Conservation (phyloP, 2,888 invertebrate species). For the Aleiodes alternator region DNA sequence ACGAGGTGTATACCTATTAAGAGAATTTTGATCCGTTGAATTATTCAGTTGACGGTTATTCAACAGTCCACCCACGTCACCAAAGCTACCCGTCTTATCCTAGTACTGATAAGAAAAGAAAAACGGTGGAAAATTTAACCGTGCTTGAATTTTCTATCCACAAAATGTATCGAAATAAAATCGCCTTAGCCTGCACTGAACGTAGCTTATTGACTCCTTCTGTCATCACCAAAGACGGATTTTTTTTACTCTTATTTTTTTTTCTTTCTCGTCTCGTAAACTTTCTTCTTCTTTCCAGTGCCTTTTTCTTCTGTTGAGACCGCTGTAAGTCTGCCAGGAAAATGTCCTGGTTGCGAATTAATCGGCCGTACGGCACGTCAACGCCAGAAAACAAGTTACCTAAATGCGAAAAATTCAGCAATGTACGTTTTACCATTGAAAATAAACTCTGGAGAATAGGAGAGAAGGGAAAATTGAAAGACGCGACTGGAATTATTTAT, state of each 20-base stretch:
- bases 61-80: not conserved
- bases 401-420: conserved; percentile 50
- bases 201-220: not conserved
- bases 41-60: conserved; percentile 55
- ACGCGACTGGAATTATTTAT: conserved; percentile 17
- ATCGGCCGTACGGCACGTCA: conserved; percentile 57
- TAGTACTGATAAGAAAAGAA: not conserved
- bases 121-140: too few species aligned
- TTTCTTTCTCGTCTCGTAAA: conserved; percentile 6
- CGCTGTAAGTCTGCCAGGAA: conserved; percentile 43
- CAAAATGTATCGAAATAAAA: too few species aligned
- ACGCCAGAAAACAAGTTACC: conserved; percentile 54
- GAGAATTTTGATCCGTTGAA: conserved; percentile 57
- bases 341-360: conserved; percentile 53
- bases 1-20: conserved; percentile 31
- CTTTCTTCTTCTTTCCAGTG: conserved; percentile 4
- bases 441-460: conserved; percentile 27
- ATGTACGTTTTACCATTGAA: conserved; percentile 42
- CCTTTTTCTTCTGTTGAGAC: not conserved
- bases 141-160: too few species aligned
- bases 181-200: too few species aligned
- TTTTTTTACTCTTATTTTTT: not conserved
- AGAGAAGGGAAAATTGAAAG: conserved; percentile 15
- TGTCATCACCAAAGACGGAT: not conserved
- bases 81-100: not conserved